Percentiles rank a stretch among this genome's conserved stretches.
phyloP scores from a whole-genome alignment of 1,140 invertebrate species.

The Bactericera cockerelli region DNA sequence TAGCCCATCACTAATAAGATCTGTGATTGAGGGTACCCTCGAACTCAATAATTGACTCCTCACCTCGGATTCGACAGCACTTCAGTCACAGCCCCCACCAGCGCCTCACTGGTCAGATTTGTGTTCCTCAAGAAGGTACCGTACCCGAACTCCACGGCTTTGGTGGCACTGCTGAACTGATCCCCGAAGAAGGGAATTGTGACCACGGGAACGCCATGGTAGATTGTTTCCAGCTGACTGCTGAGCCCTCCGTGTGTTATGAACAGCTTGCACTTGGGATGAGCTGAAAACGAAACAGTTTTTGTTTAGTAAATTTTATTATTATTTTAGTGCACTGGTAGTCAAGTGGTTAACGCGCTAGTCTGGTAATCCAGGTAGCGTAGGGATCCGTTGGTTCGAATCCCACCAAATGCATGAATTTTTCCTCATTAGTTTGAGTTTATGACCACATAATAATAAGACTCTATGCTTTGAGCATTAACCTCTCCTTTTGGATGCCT shows the following conservation, averaged over 20 bases:
- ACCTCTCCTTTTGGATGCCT: too few species aligned
- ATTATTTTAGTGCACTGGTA: too few species aligned
- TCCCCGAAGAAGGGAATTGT: slow-evolving; percentile 30
- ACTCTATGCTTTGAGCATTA: too few species aligned
- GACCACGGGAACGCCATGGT: slow-evolving; percentile 37
- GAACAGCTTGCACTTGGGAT: slow-evolving; percentile 37
- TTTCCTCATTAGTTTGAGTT: too few species aligned
- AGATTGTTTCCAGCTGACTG: slow-evolving; percentile 39
- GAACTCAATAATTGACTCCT: neutral
- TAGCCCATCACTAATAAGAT: too few species aligned
- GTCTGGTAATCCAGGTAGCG: too few species aligned
- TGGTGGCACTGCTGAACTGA: slow-evolving; percentile 25
- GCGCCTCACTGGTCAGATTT: slow-evolving; percentile 19
- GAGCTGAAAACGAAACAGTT: slow-evolving; percentile 28
- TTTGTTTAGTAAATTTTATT: too few species aligned
- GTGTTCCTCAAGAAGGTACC: slow-evolving; percentile 22
- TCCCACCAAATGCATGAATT: too few species aligned
- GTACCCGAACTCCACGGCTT: slow-evolving; percentile 25
- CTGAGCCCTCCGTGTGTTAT: slow-evolving; percentile 44
- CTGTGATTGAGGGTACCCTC: too few species aligned
- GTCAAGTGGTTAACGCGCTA: too few species aligned
- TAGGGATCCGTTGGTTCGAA: too few species aligned
- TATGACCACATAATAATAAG: too few species aligned
- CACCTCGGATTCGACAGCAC: slow-evolving; percentile 14
- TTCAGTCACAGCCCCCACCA: slow-evolving; percentile 15